phyloP scores from a whole-genome alignment of 1,140 invertebrate species.

The Zaprionus taronus region DNA sequence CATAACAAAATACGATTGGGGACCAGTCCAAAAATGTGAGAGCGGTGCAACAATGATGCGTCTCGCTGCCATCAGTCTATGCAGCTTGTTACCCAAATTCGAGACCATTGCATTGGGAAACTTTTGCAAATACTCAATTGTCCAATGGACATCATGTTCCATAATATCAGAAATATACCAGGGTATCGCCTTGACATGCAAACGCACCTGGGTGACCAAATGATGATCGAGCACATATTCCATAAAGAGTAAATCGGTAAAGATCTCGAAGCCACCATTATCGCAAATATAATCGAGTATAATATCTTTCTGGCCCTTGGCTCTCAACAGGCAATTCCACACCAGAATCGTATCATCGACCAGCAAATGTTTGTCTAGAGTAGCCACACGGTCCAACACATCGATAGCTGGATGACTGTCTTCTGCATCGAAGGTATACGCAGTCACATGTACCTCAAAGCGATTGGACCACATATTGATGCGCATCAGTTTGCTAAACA shows the following conservation, averaged over 20 bases:
- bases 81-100: conserved; percentile 86
- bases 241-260: conserved; percentile 94
- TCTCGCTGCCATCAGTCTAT: conserved; percentile 83
- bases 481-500: conserved; percentile 86
- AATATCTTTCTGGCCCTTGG: conserved; percentile 8
- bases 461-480: conserved; percentile 90
- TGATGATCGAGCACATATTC: conserved; percentile 89
- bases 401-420: conserved; percentile 84
- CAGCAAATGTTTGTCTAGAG: conserved; percentile 88
- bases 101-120: conserved; percentile 73
- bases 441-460: conserved; percentile 89
- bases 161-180: conserved; percentile 99
- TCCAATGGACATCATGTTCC: conserved; percentile 90
- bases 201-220: conserved; percentile 89
- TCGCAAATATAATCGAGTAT: conserved; percentile 93
- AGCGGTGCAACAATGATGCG: conserved; percentile 84
- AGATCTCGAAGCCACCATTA: conserved; percentile 97
- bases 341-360: conserved; percentile 88
- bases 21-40: conserved; percentile 95
- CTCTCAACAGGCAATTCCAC: conserved; percentile 84
- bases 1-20: conserved; percentile 92
- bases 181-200: conserved; percentile 95
- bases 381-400: conserved; percentile 87
- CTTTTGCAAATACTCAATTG: conserved; percentile 85
- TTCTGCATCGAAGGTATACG: conserved; percentile 86